Percentiles rank a stretch among this genome's conserved stretches.
These are phyloP conservation scores for Pelodiscus sinensis DNA, from an alignment of 2,113 vertebrate genomes.

Conservation along the genomic window DNA sequence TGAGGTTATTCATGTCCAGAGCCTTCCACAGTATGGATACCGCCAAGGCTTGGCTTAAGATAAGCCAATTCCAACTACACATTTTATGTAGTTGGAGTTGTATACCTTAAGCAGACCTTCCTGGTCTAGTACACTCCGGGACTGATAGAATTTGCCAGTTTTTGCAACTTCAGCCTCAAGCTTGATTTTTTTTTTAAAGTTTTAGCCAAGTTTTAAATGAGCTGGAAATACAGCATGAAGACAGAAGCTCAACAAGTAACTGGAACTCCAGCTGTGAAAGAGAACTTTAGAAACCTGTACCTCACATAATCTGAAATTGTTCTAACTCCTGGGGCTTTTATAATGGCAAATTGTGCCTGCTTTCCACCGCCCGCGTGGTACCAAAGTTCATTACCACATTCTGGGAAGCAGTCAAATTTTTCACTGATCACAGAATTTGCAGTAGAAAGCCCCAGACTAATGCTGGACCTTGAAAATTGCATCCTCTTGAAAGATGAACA, in stretches of 20 bases:
- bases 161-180: neutral
- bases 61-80: too few species aligned
- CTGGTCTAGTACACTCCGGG: neutral
- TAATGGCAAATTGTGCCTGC: constrained; percentile 49
- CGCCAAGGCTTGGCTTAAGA: too few species aligned
- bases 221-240: constrained; percentile 73
- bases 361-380: constrained; percentile 46
- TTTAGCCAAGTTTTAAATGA: constrained; percentile 72
- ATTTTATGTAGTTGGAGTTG: too few species aligned
- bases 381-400: constrained; percentile 54
- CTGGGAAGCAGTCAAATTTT: constrained; percentile 51
- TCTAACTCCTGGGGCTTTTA: constrained; percentile 66
- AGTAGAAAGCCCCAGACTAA: neutral
- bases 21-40: too few species aligned
- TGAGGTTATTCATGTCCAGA: neutral
- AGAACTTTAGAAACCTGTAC: constrained; percentile 70
- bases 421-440: neutral
- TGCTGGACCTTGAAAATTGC: neutral
- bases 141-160: constrained; percentile 54
- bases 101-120: too few species aligned
- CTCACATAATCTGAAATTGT: constrained; percentile 68
- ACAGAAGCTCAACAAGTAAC: constrained; percentile 70
- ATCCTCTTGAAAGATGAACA: rapidly evolving
- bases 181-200: neutral
- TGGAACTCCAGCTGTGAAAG: constrained; percentile 69